These are phyloP conservation scores for Galleria mellonella DNA, from an alignment of 1,140 invertebrate species.

Conservation along the genomic window DNA sequence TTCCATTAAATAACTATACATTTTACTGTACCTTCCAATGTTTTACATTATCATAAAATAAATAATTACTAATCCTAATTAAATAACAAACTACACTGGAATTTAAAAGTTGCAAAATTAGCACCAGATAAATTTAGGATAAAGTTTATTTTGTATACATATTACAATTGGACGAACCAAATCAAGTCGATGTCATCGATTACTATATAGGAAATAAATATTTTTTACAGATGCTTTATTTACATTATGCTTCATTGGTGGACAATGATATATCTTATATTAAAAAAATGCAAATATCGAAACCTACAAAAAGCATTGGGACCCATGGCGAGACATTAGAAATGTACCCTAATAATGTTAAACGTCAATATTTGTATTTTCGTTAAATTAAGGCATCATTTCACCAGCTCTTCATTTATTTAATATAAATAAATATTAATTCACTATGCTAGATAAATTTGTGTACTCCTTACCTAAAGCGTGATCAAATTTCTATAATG, in stretches of 20 bases:
- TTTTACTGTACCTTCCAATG: neutral
- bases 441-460: neutral
- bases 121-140: conserved; percentile 57
- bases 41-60: conserved; percentile 3
- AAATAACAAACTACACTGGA: conserved; percentile 27
- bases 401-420: conserved; percentile 11
- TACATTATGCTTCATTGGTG: conserved; percentile 4
- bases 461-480: neutral
- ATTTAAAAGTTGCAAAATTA: conserved; percentile 39
- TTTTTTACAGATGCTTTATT: conserved; percentile 12
- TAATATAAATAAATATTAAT: conserved; percentile 5
- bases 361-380: conserved; percentile 12
- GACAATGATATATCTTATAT: neutral
- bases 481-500: too few relatives aligned
- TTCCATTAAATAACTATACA: neutral
- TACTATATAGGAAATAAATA: conserved; percentile 8
- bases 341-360: conserved; percentile 6
- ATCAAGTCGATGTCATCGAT: conserved; percentile 26
- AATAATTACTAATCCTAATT: conserved; percentile 6
- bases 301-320: neutral
- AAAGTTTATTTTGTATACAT: conserved; percentile 10
- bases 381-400: conserved; percentile 15
- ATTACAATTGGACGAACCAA: conserved; percentile 7
- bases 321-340: neutral
- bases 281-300: conserved; percentile 1